These are phyloP conservation scores for Lacerta viridis DNA, from an alignment of 2,797 vertebrate genomes.

Conservation along the genomic window DNA sequence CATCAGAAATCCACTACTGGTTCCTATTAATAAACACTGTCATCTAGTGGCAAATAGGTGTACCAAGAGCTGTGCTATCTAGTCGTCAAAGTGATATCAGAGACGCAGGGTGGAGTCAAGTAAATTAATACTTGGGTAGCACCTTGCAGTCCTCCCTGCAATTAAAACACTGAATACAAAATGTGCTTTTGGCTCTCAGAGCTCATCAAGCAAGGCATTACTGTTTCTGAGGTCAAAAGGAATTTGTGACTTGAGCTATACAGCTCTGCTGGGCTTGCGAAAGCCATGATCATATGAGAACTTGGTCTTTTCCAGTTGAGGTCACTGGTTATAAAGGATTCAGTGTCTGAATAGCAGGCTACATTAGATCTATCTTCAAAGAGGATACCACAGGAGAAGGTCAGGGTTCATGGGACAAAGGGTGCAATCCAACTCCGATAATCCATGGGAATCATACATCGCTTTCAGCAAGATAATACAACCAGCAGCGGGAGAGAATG, in stretches of 20 bases:
- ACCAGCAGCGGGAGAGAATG: not conserved
- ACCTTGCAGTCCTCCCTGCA: not conserved
- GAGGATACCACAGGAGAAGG: not conserved
- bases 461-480: not conserved
- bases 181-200: not conserved
- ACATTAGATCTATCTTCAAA: not conserved
- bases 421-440: not conserved
- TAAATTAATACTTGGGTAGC: not conserved
- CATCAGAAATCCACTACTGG: not conserved
- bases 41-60: constrained; percentile 33
- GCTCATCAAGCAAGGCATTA: not conserved
- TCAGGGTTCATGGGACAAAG: not conserved
- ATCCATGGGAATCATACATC: not conserved
- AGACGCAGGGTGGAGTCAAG: not conserved
- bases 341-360: not conserved
- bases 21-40: constrained; percentile 27
- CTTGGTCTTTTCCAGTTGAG: not conserved
- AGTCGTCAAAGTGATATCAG: not conserved
- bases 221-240: not conserved
- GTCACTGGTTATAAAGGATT: not conserved
- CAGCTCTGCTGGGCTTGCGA: not conserved
- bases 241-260: not conserved
- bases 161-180: not conserved
- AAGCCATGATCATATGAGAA: not conserved
- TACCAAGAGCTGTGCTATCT: not conserved